Evolutionary conservation across 2,888 invertebrate species (phyloP).

Genomic region (Trissolcus japonicus): DNA sequence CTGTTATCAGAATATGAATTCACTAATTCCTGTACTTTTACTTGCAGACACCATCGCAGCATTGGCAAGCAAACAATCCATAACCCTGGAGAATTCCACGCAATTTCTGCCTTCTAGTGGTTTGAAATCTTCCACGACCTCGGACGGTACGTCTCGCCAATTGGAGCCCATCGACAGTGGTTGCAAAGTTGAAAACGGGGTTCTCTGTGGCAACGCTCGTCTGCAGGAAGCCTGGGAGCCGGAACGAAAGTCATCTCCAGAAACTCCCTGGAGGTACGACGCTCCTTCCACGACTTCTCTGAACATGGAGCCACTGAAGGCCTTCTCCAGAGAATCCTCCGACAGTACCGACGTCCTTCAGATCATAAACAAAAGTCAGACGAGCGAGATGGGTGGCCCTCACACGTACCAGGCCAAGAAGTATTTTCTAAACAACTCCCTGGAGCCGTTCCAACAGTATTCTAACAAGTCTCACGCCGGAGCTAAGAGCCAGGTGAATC

Average conservation of each 20-base stretch:
- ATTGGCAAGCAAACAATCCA: slow-evolving; percentile 43
- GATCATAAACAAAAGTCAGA: slow-evolving; percentile 71
- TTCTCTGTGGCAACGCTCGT: slow-evolving; percentile 72
- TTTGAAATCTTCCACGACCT: slow-evolving; percentile 53
- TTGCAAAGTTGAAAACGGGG: slow-evolving; percentile 71
- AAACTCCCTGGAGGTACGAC: slow-evolving; percentile 74
- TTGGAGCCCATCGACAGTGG: slow-evolving; percentile 64
- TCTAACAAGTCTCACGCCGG: slow-evolving; percentile 63
- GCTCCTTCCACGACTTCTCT: slow-evolving; percentile 68
- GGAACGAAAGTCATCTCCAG: slow-evolving; percentile 72
- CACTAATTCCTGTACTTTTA: neutral
- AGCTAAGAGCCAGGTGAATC: slow-evolving; percentile 65
- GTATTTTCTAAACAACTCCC: slow-evolving; percentile 72
- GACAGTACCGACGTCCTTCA: slow-evolving; percentile 70
- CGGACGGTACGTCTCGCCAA: slow-evolving; percentile 64
- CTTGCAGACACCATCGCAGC: slow-evolving; percentile 27
- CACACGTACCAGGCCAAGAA: slow-evolving; percentile 72
- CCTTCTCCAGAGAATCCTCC: slow-evolving; percentile 62
- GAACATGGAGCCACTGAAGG: slow-evolving; percentile 68
- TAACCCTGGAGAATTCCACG: slow-evolving; percentile 58
- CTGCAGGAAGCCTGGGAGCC: slow-evolving; percentile 75
- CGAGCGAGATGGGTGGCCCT: slow-evolving; percentile 53
- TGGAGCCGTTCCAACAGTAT: slow-evolving; percentile 69
- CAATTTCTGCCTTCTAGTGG: slow-evolving; percentile 66
- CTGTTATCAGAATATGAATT: neutral